A percentile compares a stretch with the other conserved stretches of the same genome.
Conservation (phyloP, 2,888 invertebrate genomes). For the Leptopilina myrica region DNA sequence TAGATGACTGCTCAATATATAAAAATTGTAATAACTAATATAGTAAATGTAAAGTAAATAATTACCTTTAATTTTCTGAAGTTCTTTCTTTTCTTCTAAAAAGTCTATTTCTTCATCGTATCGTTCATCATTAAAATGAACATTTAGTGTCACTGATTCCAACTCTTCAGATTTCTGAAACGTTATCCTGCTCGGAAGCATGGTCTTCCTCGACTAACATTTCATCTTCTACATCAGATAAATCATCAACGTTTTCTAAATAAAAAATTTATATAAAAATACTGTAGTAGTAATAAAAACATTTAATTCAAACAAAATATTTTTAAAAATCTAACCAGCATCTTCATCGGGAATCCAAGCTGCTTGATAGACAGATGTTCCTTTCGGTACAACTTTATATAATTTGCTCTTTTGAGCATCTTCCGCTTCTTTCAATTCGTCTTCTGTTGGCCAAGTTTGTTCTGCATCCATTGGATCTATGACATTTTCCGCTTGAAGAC, state of each 20-base stretch:
- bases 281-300: slow-evolving; percentile 1
- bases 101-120: slow-evolving; percentile 81
- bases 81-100: slow-evolving; percentile 87
- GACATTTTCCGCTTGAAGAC: slow-evolving; percentile 87
- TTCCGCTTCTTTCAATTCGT: slow-evolving; percentile 89
- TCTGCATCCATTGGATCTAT: slow-evolving; percentile 96
- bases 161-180: slow-evolving; percentile 82
- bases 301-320: background rate
- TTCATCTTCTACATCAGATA: slow-evolving; percentile 78
- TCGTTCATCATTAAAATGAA: slow-evolving; percentile 72
- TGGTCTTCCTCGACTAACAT: slow-evolving; percentile 70
- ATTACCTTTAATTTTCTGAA: slow-evolving; percentile 83
- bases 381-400: slow-evolving; percentile 92
- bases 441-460: slow-evolving; percentile 97
- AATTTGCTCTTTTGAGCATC: slow-evolving; percentile 81
- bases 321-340: slow-evolving; percentile 64
- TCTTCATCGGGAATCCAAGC: slow-evolving; percentile 92
- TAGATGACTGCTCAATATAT: too few relatives aligned
- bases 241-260: slow-evolving; percentile 45
- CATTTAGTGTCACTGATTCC: slow-evolving; percentile 79
- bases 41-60: too few relatives aligned
- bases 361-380: slow-evolving; percentile 98
- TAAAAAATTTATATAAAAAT: background rate
- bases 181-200: slow-evolving; percentile 63
- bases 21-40: too few relatives aligned